Conservation (phyloP, 1,140 invertebrate species). For the Teleogryllus occipitalis region DNA sequence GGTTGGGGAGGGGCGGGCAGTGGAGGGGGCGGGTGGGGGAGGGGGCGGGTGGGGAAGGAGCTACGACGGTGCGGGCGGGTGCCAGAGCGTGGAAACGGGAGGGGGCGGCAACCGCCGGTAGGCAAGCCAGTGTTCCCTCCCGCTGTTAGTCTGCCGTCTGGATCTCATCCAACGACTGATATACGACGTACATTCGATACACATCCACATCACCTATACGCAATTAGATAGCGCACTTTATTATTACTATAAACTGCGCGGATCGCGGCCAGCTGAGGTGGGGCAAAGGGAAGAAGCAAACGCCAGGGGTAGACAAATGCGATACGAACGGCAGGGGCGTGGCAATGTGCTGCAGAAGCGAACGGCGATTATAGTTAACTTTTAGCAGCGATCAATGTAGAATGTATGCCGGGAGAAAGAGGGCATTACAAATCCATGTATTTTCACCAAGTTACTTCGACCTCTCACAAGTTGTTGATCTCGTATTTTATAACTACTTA, state of each 20-base stretch:
- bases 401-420: too few relatives aligned
- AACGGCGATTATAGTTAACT: too few relatives aligned
- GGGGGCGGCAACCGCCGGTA: neutral
- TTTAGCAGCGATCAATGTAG: too few relatives aligned
- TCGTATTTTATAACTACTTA: too few relatives aligned
- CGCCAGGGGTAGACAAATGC: neutral
- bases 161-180: neutral
- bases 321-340: neutral
- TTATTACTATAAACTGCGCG: neutral
- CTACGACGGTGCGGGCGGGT: too few relatives aligned
- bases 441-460: too few relatives aligned
- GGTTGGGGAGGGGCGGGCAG: too few relatives aligned
- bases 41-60: too few relatives aligned
- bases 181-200: neutral
- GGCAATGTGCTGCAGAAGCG: neutral
- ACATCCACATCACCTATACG: neutral
- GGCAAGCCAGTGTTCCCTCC: neutral
- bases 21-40: too few relatives aligned
- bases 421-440: too few relatives aligned
- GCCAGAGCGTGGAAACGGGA: too few relatives aligned
- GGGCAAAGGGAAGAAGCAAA: neutral
- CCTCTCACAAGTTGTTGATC: too few relatives aligned
- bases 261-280: neutral
- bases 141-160: neutral
- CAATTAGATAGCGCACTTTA: conserved; percentile 4